Evolutionary conservation across 2,113 vertebrate genomes (phyloP), one percentile per base, ranked within the genome.

Genomic region (Psittacula cyanocephala): DNA sequence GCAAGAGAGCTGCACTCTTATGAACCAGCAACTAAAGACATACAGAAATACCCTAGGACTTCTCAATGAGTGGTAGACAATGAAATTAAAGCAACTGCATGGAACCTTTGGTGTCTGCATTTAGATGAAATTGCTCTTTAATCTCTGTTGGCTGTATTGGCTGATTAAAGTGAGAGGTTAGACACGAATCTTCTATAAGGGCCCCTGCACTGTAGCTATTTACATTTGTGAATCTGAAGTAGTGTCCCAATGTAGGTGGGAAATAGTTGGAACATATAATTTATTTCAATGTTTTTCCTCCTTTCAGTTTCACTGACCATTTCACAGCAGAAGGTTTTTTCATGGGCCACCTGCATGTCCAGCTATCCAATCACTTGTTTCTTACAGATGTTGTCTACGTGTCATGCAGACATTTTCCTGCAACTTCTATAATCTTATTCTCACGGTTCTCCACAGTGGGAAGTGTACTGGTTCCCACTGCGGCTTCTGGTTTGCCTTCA

Each of bases 131-230:
- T 31, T 68, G 24, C 1, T 71, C 44, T 70, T 79, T 59, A 53
- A 63, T 4, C 16, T 83, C 59, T 65, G 7, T 55, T 77, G 28
- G 20, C 5, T 64, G 6, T 49, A 46, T 28, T 72, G 39, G 3
- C n/a, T 81, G 49, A 28, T 35, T 74, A 4, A n/a, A 69, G 37
- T 8, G 52, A 7, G 9, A 89, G 28, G 18, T 59, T 86, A 81
- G 17, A 65, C 28, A 50, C 3, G 7, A 7, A 64, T 2, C 1
- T 19, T 64, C 3, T 16, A 4, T 46, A 77, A 74, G 5, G 10
- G 3, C 17, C 1, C 1, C 11, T 57, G 4, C 7, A 7, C 2
- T 39, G 18, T 13, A 57, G 55, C 33, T 33, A 12, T 2, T 7
- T 67, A 19, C 2, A 27, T 63, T 68, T 59, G 24, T 35, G 29